These are phyloP conservation scores for Anoplolepis gracilipes DNA, from an alignment of 1,140 invertebrate species.

Conservation along the genomic window DNA sequence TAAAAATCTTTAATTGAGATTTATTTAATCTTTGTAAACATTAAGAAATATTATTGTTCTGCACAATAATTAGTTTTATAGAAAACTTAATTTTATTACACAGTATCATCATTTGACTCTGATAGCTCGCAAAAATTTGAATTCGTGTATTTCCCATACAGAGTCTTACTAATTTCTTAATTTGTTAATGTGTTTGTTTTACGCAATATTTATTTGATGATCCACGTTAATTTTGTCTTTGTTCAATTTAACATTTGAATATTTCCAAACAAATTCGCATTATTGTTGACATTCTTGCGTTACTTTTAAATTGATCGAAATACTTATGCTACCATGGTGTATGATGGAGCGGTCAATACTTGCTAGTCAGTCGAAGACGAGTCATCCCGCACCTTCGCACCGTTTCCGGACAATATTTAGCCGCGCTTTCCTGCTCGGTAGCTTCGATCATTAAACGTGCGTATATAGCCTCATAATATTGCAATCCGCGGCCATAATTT, in stretches of 20 bases:
- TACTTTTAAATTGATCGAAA: conserved; percentile 25
- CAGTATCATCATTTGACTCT: too few relatives aligned
- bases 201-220: conserved; percentile 56
- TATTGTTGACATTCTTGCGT: background rate
- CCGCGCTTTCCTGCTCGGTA: conserved; percentile 79
- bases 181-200: conserved; percentile 74
- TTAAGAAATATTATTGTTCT: too few relatives aligned
- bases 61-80: too few relatives aligned
- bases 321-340: background rate
- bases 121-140: too few relatives aligned
- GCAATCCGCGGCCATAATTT: conserved; percentile 86
- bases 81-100: too few relatives aligned
- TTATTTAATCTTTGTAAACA: too few relatives aligned
- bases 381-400: conserved; percentile 59
- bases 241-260: too few relatives aligned
- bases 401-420: conserved; percentile 83
- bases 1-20: too few relatives aligned
- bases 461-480: conserved; percentile 86
- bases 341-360: conserved; percentile 74
- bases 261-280: background rate
- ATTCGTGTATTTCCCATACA: too few relatives aligned
- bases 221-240: conserved; percentile 72
- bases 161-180: too few relatives aligned
- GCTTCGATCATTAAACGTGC: conserved; percentile 86
- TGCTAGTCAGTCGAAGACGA: conserved; percentile 69